phyloP scores from a whole-genome alignment of 2,113 vertebrate genomes.

The Cettia cetti region DNA sequence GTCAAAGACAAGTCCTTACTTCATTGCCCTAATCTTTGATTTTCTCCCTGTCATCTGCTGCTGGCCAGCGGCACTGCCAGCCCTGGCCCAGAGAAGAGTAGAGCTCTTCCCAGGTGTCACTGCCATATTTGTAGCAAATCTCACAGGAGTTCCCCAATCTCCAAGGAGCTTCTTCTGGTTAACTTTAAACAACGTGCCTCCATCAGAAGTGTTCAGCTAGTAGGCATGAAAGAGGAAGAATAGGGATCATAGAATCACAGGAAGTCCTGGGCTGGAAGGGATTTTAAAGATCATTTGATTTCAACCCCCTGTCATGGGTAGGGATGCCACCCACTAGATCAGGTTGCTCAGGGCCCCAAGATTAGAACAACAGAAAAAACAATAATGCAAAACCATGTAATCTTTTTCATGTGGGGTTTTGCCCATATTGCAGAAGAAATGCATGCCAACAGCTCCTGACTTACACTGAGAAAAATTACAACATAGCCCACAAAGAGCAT shows the following conservation, averaged over 20 bases:
- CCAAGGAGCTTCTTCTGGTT: background rate
- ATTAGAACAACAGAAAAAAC: background rate
- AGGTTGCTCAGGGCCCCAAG: background rate
- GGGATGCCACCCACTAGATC: background rate
- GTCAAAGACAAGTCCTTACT: background rate
- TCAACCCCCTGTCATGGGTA: background rate
- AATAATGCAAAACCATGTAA: background rate
- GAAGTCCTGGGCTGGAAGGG: background rate
- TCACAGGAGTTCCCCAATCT: background rate
- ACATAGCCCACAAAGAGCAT: background rate
- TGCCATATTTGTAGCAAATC: accelerated
- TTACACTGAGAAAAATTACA: background rate
- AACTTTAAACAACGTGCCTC: background rate
- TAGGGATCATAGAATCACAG: background rate
- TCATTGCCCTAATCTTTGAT: background rate
- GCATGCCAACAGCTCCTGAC: background rate
- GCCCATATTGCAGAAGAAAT: background rate
- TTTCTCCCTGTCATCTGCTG: background rate
- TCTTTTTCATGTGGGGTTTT: background rate
- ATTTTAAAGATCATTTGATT: background rate
- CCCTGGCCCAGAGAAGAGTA: background rate
- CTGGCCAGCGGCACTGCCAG: background rate
- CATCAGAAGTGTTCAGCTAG: background rate
- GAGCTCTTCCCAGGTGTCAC: background rate
- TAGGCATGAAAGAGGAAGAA: background rate